These are phyloP conservation scores for Chamaea fasciata DNA, from an alignment of 2,113 vertebrate species.

Conservation along the genomic window DNA sequence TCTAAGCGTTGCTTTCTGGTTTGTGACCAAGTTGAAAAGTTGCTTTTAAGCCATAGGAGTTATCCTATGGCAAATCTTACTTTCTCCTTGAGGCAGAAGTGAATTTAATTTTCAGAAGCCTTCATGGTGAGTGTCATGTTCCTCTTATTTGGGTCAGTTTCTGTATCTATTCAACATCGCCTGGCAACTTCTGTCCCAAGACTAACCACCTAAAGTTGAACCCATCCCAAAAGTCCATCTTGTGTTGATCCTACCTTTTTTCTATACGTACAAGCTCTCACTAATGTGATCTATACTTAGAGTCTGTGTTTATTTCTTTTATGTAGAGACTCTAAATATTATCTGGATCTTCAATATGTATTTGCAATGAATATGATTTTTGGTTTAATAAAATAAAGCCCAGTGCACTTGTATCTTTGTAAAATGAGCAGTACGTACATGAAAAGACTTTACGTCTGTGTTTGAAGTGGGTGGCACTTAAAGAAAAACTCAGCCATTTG, in stretches of 20 bases:
- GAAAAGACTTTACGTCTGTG: not conserved
- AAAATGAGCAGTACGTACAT: not conserved
- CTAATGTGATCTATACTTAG: not conserved
- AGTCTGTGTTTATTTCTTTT: not conserved
- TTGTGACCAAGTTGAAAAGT: not conserved
- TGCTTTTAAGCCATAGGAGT: not conserved
- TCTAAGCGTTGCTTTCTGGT: not conserved
- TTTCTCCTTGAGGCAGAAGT: not conserved
- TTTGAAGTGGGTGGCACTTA: not conserved
- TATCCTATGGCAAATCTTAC: not conserved
- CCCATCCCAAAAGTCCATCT: not conserved
- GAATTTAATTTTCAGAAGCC: not conserved
- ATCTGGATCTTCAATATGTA: not conserved
- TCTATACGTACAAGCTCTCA: accelerated
- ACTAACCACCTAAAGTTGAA: not conserved
- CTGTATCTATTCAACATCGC: not conserved
- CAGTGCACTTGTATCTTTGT: not conserved
- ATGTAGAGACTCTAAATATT: not conserved
- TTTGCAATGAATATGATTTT: not conserved
- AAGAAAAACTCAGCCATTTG: not conserved
- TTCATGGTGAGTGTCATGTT: not conserved
- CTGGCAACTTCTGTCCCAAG: not conserved
- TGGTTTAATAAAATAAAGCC: not conserved
- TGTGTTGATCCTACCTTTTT: not conserved
- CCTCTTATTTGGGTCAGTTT: not conserved